Base-by-base conservation (phyloP, 2,113 vertebrate species). In the Ceratotherium simum region DNA sequence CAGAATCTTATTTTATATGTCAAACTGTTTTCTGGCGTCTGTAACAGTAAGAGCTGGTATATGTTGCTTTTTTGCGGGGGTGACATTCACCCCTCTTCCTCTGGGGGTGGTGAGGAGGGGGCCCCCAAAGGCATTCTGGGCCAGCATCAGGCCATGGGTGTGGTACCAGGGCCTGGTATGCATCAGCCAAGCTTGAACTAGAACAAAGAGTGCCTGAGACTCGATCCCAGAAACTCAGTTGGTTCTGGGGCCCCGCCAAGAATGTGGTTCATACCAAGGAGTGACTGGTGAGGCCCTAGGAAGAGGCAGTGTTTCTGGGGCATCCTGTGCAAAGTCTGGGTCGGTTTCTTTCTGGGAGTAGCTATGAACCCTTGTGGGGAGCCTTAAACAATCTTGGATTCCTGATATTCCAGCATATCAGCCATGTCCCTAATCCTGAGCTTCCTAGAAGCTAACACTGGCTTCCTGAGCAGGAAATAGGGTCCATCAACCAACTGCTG, bases 151-250 rank as follows among this genome's bases (percentile, higher is more conserved):
- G 39, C 21, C 75, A 58, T 58, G 76, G 76, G 90, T 0, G 48
- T 88, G 97, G 93, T 64, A 27, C 83, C 56, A 96, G 48, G 65
- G 82, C 60, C 83, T 94, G 90, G 60, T 67, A 88, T 90, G 76
- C 81, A 97, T 87, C 75, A 97, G 70, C 82, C 93, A 90, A 76
- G 12, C 92, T 91, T 81, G 54, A 79, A 79, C 56, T 65, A 90
- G 90, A 96, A 97, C 92, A 94, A 93, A 96, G 94, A 97, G 75
- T 96, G 86, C 86, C 92, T 88, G 48, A 90, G 91, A 97, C 96
- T 96, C 18, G 6, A 96, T 92, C 96, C 87, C 91, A 97, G 80
- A 97, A 96, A 96, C 64, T 96, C 79, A 93, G 75, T 78, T 97
- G 93, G 75, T 97, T 97, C 96, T 97, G 72, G 76, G 76, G 64